Base-by-base conservation (phyloP, 2,888 invertebrate species). In the Idaea straminata region DNA sequence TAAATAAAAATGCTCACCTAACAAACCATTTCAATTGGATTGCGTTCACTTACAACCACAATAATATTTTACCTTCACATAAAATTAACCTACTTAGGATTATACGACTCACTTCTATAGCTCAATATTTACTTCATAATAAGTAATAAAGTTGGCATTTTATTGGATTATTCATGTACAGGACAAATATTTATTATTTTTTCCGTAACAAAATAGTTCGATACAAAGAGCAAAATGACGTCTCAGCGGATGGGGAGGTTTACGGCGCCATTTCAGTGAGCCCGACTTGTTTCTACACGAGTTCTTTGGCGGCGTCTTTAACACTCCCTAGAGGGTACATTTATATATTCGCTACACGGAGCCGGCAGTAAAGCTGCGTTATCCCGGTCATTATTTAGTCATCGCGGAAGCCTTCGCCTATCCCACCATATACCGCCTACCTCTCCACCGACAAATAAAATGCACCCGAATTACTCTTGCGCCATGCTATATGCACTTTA, bases 381-480 rank as follows among this genome's bases (percentile, higher is more conserved):
- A 92, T 90, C 87, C 91, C 81, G 83, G 91, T 92, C 92, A 92
- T 92, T 92, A 92, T 91, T 92, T 91, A 92, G 92, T 92, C 92
- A 92, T 92, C 91, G 86, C 79, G 82, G 70, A 68, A 68, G 65
- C 67, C 63, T 35, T 62, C 57, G 59, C 35, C 62, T 36, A 16
- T 59, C 60, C 61, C 15, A 63, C 65, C 62, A 59, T 65, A 70
- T 69, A 67, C 72, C 69, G 69, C 68, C 58, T 84, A 84, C 85
- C 84, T 81, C 77, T 77, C 77, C 78, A 75, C 83, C 80, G 78
- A 83, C 79, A 86, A 85, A 88, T 91, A 89, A 91, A 91, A 89
- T 91, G 90, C 91, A 91, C 77, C 84, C 76, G 79, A 85, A 89
- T 85, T 84, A 86, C 85, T 85, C 74, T 74, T 76, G 75, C 76